phyloP scores from a whole-genome alignment of 2,797 vertebrate genomes.

The Onychomys leucogaster region DNA sequence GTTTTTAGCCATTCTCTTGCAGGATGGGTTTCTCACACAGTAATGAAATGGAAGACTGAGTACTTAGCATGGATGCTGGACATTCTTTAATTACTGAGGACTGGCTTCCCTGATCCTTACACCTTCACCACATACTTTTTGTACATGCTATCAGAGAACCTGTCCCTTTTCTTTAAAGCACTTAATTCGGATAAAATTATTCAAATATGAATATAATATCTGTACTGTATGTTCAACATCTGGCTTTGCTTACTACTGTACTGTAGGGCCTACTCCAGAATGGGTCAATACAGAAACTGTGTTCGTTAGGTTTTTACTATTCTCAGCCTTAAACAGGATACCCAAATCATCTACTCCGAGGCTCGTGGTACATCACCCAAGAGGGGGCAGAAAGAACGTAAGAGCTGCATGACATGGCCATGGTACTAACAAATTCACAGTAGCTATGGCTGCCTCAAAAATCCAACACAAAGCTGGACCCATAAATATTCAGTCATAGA shows the following conservation, averaged over 20 bases:
- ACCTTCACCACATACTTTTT: slow-evolving; percentile 7
- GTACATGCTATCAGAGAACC: slow-evolving; percentile 5
- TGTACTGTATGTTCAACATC: neutral
- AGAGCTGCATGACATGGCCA: neutral
- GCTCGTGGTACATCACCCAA: neutral
- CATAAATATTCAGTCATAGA: neutral
- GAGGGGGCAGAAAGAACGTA: neutral
- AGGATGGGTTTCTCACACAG: neutral
- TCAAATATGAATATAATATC: slow-evolving; percentile 17
- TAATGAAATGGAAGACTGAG: neutral
- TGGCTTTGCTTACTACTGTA: slow-evolving; percentile 27
- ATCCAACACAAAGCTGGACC: neutral
- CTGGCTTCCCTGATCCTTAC: neutral
- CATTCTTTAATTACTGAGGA: neutral
- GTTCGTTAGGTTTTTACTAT: slow-evolving; percentile 18
- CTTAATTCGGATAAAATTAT: slow-evolving; percentile 54
- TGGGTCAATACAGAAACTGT: slow-evolving; percentile 8
- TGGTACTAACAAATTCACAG: neutral
- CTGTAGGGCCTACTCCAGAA: slow-evolving; percentile 12
- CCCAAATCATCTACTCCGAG: neutral
- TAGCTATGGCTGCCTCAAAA: neutral
- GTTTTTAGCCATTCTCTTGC: slow-evolving; percentile 10
- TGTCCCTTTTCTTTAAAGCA: slow-evolving; percentile 21
- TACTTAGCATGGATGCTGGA: neutral
- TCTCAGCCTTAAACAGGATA: neutral